A percentile compares a stretch with the other conserved stretches of the same genome.
These are phyloP conservation scores for Liopterus haemorrhoidalis DNA, from an alignment of 2,888 invertebrate species.

Conservation along the genomic window DNA sequence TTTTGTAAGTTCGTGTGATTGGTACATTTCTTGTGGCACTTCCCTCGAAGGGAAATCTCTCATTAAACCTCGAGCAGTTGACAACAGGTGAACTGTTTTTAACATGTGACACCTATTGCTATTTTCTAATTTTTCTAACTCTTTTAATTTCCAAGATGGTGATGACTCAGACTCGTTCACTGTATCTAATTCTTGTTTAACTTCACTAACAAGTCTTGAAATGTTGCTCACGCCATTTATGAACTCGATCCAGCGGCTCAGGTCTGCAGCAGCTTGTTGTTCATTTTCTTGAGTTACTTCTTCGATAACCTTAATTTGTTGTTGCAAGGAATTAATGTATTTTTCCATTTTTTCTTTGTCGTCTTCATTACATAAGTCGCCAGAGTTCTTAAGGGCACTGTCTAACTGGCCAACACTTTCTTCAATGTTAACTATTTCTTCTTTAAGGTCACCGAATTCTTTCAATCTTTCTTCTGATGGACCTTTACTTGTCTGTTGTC, in stretches of 20 bases:
- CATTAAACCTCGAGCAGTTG: slow-evolving; percentile 57
- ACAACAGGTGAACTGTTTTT: slow-evolving; percentile 57
- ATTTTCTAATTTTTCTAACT: slow-evolving; percentile 64
- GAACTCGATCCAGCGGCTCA: slow-evolving; percentile 68
- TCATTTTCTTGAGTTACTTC: slow-evolving; percentile 59
- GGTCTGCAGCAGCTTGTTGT: slow-evolving; percentile 52
- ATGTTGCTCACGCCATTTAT: slow-evolving; percentile 57
- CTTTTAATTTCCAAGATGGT: slow-evolving; percentile 60
- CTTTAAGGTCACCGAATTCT: slow-evolving; percentile 56
- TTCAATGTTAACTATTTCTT: slow-evolving; percentile 62
- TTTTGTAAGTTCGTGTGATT: slow-evolving; percentile 60
- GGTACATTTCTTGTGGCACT: slow-evolving; percentile 62
- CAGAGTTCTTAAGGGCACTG: slow-evolving; percentile 49
- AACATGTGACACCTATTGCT: slow-evolving; percentile 58
- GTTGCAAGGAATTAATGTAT: slow-evolving; percentile 54
- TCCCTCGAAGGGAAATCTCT: slow-evolving; percentile 64
- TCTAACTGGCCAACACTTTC: slow-evolving; percentile 61
- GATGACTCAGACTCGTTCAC: slow-evolving; percentile 59
- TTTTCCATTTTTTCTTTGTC: slow-evolving; percentile 49
- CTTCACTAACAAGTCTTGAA: slow-evolving; percentile 48
- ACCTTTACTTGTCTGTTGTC: slow-evolving; percentile 53
- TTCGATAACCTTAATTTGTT: slow-evolving; percentile 66
- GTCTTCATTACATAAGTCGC: slow-evolving; percentile 47
- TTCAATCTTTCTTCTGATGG: slow-evolving; percentile 56
- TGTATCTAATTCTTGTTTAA: slow-evolving; percentile 51